Evolutionary conservation across 2,113 vertebrate species (phyloP).

Genomic region (Prionailurus viverrinus): DNA sequence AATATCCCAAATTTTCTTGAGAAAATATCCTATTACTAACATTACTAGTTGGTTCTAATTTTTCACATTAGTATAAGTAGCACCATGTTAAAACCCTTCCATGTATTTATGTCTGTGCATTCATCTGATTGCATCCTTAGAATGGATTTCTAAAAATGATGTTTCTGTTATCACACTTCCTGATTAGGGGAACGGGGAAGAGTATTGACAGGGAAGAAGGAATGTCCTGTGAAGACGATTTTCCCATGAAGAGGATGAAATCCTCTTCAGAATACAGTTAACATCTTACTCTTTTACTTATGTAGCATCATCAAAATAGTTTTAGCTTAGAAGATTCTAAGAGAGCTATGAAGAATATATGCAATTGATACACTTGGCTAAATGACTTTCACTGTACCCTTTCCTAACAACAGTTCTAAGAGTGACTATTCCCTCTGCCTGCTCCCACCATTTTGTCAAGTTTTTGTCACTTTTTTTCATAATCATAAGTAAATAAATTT

Average conservation of each 20-base stretch:
- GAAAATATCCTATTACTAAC: neutral
- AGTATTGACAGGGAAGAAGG: neutral
- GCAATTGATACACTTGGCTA: neutral
- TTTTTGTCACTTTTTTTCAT: neutral
- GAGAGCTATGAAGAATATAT: neutral
- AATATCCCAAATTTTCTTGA: neutral
- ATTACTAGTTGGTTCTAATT: neutral
- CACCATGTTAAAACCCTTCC: neutral
- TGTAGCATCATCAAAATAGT: neutral
- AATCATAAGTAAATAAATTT: neutral
- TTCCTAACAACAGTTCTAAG: neutral
- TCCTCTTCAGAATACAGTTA: neutral
- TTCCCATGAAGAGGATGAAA: neutral
- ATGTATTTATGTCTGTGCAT: neutral
- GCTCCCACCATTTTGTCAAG: neutral
- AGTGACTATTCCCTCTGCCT: neutral
- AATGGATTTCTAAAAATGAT: neutral
- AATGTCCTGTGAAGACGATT: neutral
- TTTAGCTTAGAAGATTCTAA: constrained; percentile 28
- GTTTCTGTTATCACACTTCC: neutral
- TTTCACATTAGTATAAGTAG: neutral
- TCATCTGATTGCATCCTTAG: neutral
- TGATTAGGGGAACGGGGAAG: neutral
- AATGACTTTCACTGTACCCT: neutral
- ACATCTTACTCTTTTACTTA: neutral